Evolutionary conservation across 2,113 vertebrate species (phyloP).

Genomic region (Paratilapia polleni): DNA sequence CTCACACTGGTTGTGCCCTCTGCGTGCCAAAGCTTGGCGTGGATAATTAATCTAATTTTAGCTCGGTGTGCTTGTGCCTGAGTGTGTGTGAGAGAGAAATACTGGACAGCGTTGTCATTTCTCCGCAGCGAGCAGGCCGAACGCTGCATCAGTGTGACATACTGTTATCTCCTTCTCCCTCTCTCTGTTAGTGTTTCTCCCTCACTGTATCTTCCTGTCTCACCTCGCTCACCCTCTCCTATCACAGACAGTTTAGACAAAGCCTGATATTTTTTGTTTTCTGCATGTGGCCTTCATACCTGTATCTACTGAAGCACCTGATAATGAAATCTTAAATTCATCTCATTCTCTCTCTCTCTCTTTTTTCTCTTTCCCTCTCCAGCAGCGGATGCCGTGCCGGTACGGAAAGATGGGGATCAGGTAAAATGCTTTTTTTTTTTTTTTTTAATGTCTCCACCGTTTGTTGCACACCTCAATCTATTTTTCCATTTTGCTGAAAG

Average conservation of each 20-base stretch:
- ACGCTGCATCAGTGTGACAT: slow-evolving; percentile 55
- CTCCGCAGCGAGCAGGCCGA: slow-evolving; percentile 37
- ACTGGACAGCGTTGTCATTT: slow-evolving; percentile 49
- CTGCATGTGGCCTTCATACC: slow-evolving; percentile 5
- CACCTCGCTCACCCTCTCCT: neutral
- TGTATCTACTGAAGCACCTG: neutral
- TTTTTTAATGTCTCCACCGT: neutral
- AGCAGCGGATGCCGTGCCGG: slow-evolving; percentile 82
- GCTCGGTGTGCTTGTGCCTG: slow-evolving; percentile 37
- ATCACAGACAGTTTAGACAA: neutral
- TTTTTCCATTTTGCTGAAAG: slow-evolving; percentile 21
- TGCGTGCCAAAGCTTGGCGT: slow-evolving; percentile 48
- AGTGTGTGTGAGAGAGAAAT: slow-evolving; percentile 41
- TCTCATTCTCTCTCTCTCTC: slow-evolving; percentile 17
- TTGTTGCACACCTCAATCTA: slow-evolving; percentile 13
- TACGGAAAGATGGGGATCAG: slow-evolving; percentile 84
- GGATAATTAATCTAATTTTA: slow-evolving; percentile 76
- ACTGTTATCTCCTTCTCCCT: slow-evolving; percentile 29
- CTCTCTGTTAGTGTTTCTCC: neutral
- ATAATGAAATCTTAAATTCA: slow-evolving; percentile 20
- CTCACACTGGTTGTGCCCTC: slow-evolving; percentile 36
- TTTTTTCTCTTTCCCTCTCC: slow-evolving; percentile 42
- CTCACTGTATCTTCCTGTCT: neutral
- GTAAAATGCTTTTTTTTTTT: slow-evolving; percentile 66
- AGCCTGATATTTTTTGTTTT: neutral